phyloP scores from a whole-genome alignment of 1,140 invertebrate genomes.

The Formica selysi region DNA sequence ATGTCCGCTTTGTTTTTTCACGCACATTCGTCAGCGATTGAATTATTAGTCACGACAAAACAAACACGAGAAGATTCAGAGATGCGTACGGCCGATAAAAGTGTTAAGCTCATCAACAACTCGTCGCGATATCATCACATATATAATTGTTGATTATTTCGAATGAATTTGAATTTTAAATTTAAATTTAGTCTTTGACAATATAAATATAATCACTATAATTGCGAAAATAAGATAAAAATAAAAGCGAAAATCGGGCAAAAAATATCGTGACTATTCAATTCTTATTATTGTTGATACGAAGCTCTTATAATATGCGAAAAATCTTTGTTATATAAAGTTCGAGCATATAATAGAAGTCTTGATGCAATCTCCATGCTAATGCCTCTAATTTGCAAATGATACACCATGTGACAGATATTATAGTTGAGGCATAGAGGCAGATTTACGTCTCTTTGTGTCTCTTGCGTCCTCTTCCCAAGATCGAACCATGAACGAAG shows the following conservation, averaged over 20 bases:
- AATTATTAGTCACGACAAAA: background rate
- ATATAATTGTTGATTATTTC: background rate
- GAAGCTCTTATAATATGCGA: background rate
- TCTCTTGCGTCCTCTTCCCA: background rate
- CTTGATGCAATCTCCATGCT: slow-evolving; percentile 3
- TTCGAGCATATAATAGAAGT: background rate
- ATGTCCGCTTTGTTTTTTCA: background rate
- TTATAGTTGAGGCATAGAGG: background rate
- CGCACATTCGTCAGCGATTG: background rate
- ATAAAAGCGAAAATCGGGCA: background rate
- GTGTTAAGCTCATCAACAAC: background rate
- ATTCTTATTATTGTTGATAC: slow-evolving; percentile 2
- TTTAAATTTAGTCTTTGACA: background rate
- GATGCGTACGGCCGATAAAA: background rate
- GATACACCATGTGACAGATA: background rate
- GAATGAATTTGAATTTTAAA: background rate
- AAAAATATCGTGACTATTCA: background rate
- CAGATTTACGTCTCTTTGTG: background rate
- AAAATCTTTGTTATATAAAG: slow-evolving; percentile 12
- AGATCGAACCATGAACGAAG: background rate
- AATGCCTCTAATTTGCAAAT: slow-evolving; percentile 47
- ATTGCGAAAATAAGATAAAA: background rate
- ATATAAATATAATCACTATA: background rate
- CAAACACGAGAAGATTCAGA: slow-evolving; percentile 12
- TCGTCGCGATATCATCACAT: background rate